Percentiles rank a stretch among this genome's conserved stretches.
Evolutionary conservation across 2,888 invertebrate species (phyloP).

Genomic region (Plebejus anna): DNA sequence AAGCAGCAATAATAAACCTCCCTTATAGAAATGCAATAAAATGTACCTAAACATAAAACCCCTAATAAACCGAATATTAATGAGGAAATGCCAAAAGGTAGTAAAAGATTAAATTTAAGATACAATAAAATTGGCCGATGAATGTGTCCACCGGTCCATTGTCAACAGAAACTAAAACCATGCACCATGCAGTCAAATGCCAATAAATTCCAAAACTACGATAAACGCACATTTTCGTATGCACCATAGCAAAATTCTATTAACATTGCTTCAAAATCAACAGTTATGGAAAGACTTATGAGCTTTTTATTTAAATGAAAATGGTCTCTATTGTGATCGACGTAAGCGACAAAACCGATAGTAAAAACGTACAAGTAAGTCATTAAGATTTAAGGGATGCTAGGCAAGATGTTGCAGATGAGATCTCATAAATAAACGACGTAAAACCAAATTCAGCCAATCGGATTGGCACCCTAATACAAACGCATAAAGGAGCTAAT

Average conservation of each 20-base stretch:
- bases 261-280: constrained; percentile 44
- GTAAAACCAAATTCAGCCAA: constrained; percentile 39
- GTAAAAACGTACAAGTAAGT: constrained; percentile 56
- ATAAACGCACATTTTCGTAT: constrained; percentile 71
- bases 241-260: constrained; percentile 67
- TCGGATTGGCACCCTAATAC: constrained; percentile 40
- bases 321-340: constrained; percentile 42
- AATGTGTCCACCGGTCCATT: constrained; percentile 46
- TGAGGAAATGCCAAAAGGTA: constrained; percentile 20
- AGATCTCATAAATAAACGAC: constrained; percentile 41
- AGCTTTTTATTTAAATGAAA: constrained; percentile 42
- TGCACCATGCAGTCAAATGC: constrained; percentile 49
- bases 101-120: constrained; percentile 40
- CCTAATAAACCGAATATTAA: constrained; percentile 25
- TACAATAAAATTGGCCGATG: constrained; percentile 34
- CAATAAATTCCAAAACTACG: constrained; percentile 70
- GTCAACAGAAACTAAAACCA: constrained; percentile 50
- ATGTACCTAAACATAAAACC: constrained; percentile 10
- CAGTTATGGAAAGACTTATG: constrained; percentile 49
- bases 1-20: not conserved
- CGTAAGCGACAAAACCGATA: constrained; percentile 48
- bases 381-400: constrained; percentile 70
- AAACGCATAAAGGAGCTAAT: constrained; percentile 44
- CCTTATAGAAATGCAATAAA: constrained; percentile 2
- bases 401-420: constrained; percentile 73